These are phyloP conservation scores for Spongilla lacustris DNA, from an alignment of 37 sponge, comb jelly and placozoan genomes.

Conservation along the genomic window DNA sequence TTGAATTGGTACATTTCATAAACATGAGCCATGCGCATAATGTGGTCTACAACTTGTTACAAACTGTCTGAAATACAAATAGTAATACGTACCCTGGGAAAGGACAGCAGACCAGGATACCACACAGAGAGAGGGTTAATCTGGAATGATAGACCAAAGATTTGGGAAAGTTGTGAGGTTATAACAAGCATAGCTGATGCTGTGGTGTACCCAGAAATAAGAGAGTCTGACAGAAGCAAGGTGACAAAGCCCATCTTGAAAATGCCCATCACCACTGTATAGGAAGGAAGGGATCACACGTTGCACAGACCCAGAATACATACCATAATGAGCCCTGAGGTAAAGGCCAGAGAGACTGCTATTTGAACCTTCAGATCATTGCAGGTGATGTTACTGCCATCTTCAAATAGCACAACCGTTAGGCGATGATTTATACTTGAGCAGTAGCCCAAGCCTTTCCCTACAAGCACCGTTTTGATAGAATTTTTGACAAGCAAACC, in stretches of 20 bases:
- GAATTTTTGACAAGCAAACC: conserved; percentile 79
- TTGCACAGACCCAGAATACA: background rate
- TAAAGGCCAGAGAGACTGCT: conserved; percentile 57
- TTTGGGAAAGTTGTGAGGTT: conserved; percentile 69
- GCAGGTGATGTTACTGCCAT: conserved; percentile 19
- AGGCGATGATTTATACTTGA: background rate
- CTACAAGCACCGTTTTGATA: conserved; percentile 10
- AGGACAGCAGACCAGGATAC: conserved; percentile 11
- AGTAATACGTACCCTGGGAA: conserved; percentile 33
- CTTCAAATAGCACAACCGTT: background rate
- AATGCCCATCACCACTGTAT: conserved; percentile 41
- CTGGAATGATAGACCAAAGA: conserved; percentile 50
- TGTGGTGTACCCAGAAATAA: conserved; percentile 80
- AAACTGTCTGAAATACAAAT: too few species aligned
- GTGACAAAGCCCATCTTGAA: conserved; percentile 73
- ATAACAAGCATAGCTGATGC: conserved; percentile 85
- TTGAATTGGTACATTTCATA: too few species aligned
- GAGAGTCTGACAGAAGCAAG: conserved; percentile 64
- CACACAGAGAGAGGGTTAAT: background rate
- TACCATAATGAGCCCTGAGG: conserved; percentile 78
- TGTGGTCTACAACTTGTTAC: too few species aligned
- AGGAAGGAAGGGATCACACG: too few species aligned
- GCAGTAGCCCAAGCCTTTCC: background rate
- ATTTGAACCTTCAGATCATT: conserved; percentile 31
- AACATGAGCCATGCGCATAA: too few species aligned